Evolutionary conservation across 2,888 invertebrate species (phyloP).

Genomic region (Troglohyphantes excavatus): DNA sequence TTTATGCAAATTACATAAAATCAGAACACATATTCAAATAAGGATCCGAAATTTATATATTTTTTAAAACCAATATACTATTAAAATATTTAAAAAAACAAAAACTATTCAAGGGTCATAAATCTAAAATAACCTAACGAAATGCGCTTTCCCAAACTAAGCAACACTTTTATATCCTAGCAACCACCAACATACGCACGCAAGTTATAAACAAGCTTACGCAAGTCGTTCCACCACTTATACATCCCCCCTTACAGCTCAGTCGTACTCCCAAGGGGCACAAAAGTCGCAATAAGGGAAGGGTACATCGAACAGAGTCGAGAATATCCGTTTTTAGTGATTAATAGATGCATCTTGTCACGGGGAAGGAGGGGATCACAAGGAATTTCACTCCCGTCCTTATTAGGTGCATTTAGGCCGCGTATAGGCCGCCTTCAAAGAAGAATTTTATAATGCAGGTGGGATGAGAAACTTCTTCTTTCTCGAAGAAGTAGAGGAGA

Average conservation of each 20-base stretch:
- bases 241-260: slow-evolving; percentile 16
- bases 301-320: slow-evolving; percentile 13
- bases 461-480: neutral
- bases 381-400: slow-evolving; percentile 47
- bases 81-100: too few relatives aligned
- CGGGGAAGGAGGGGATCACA: slow-evolving; percentile 24
- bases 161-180: too few relatives aligned
- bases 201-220: too few relatives aligned
- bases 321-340: slow-evolving; percentile 59
- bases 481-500: slow-evolving; percentile 9
- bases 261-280: neutral
- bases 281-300: slow-evolving; percentile 41
- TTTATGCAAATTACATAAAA: too few relatives aligned
- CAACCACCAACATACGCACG: too few relatives aligned
- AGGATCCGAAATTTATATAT: too few relatives aligned
- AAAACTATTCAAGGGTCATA: too few relatives aligned
- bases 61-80: too few relatives aligned
- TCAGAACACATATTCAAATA: too few relatives aligned
- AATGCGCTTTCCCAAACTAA: too few relatives aligned
- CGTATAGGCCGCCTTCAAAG: neutral
- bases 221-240: neutral
- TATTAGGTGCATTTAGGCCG: slow-evolving; percentile 60
- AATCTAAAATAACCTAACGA: too few relatives aligned
- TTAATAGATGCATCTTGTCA: slow-evolving; percentile 63
- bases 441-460: slow-evolving; percentile 61